Conservation (phyloP, 35 echinoderm and acorn worm genomes). For the Strongylocentrotus purpuratus region DNA sequence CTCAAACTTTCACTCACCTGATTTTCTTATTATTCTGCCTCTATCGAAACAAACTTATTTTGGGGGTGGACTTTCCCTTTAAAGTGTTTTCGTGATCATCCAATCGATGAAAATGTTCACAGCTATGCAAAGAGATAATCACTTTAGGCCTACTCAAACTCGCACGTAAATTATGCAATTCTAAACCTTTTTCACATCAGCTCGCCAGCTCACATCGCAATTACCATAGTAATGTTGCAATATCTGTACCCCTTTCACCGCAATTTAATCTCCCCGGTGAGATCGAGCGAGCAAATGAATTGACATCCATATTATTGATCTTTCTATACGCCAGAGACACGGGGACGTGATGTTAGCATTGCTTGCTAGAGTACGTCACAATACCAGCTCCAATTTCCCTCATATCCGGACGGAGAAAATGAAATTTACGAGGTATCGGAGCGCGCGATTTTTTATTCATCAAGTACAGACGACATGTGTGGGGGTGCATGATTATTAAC, state of each 20-base stretch:
- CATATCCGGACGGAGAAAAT: slow-evolving; percentile 10
- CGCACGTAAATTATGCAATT: neutral
- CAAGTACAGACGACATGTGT: neutral
- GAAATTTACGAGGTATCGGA: neutral
- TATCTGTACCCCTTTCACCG: neutral
- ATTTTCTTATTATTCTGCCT: too few relatives aligned
- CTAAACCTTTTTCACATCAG: neutral
- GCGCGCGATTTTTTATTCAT: neutral
- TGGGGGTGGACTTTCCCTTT: too few relatives aligned
- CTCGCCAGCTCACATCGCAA: neutral
- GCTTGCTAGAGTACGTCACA: neutral
- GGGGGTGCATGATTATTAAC: neutral
- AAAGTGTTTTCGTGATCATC: too few relatives aligned
- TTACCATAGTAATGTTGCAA: too few relatives aligned
- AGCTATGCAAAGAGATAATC: too few relatives aligned
- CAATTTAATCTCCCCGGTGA: neutral
- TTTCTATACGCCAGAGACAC: neutral
- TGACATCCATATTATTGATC: slow-evolving; percentile 13
- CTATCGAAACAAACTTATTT: too few relatives aligned
- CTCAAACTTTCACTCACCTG: too few relatives aligned
- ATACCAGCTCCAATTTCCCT: neutral
- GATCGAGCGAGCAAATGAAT: neutral
- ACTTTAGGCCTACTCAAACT: neutral
- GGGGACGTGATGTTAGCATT: neutral
- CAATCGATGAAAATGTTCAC: too few relatives aligned